Base-by-base conservation (phyloP, 1,140 invertebrate species). In the Drosophila bocki region DNA sequence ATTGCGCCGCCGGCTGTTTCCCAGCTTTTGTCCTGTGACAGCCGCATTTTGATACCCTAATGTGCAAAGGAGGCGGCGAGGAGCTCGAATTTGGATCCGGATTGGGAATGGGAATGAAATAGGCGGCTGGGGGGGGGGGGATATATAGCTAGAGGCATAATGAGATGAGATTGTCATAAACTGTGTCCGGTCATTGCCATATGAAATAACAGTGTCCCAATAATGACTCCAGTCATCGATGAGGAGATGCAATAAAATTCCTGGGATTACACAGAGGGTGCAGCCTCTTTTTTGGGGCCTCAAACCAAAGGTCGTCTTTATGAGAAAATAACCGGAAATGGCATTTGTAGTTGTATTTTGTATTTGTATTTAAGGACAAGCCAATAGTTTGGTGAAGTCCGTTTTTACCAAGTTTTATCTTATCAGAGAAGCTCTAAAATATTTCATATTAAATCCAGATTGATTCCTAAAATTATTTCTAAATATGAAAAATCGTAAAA, bases 1-100 rank as follows among this genome's bases (percentile, higher is more conserved):
- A 85, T 86, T 82, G 58, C 19, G 68, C 82, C 82, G 58, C 44
- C 58, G 82, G 81, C 65, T 79, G 71, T 62, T 83, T 63, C n/a
- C 56, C 37, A 58, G 76, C 72, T 67, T 81, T 86, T 78, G 64
- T 86, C 64, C 82, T 75, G 64, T 62, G 75, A 61, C 82, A 82
- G 78, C 79, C 75, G 75, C 57, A 86, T 86, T 60, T 78, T 70
- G 63, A 75, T 86, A 63, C 50, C 58, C 75, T 59, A 60, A 51
- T 72, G 44, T n/a, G 69, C 15, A 11, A 13, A 22, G 42, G 26
- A 41, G 61, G 65, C 65, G 32, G 39, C 4, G 7, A 19, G 33
- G 35, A 54, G n/a, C 33, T 54, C 8, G 35, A 39, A 39, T 54
- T 54, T 54, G 33, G 33, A 37, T 37, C 51, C 33, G 32, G 41